Evolutionary conservation across 2,113 vertebrate species (phyloP).

Genomic region (Syngnathus floridae): DNA sequence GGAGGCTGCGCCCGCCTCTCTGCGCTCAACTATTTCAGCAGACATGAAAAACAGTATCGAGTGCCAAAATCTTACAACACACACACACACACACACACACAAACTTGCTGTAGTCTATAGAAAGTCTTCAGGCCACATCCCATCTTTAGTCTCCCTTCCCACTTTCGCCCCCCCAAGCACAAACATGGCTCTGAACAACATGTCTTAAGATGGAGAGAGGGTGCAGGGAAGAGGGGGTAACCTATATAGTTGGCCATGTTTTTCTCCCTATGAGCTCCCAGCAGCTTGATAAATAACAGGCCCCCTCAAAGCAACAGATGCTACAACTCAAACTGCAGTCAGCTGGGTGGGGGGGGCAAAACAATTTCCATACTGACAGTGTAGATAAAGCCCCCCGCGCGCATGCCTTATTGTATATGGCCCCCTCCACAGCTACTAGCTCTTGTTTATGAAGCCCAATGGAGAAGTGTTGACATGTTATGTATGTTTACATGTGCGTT

Average conservation of each 20-base stretch:
- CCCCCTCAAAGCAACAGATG: constrained; percentile 67
- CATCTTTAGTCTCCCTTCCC: constrained; percentile 4
- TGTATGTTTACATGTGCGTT: no score
- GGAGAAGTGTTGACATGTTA: not conserved
- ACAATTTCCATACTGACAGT: constrained; percentile 45
- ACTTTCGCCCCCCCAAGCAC: constrained; percentile 4
- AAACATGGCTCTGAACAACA: constrained; percentile 43
- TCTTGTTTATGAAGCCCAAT: constrained; percentile 21
- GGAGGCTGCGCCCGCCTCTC: constrained; percentile 15
- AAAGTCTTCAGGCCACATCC: constrained; percentile 24
- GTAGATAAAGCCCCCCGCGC: constrained; percentile 18
- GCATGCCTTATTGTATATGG: constrained; percentile 7
- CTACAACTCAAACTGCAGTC: constrained; percentile 54
- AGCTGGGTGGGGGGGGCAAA: constrained; percentile 32
- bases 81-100: constrained; percentile 13
- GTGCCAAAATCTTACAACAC: constrained; percentile 23
- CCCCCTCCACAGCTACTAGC: not conserved
- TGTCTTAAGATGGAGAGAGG: constrained; percentile 28
- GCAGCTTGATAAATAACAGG: constrained; percentile 66
- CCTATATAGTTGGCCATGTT: constrained; percentile 57
- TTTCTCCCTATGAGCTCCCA: constrained; percentile 48
- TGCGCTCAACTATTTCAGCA: constrained; percentile 16
- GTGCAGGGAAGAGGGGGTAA: constrained; percentile 24
- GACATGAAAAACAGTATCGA: constrained; percentile 45
- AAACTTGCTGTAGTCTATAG: constrained; percentile 1